phyloP scores from a whole-genome alignment of 2,888 invertebrate genomes.

The Catocala fraxini region DNA sequence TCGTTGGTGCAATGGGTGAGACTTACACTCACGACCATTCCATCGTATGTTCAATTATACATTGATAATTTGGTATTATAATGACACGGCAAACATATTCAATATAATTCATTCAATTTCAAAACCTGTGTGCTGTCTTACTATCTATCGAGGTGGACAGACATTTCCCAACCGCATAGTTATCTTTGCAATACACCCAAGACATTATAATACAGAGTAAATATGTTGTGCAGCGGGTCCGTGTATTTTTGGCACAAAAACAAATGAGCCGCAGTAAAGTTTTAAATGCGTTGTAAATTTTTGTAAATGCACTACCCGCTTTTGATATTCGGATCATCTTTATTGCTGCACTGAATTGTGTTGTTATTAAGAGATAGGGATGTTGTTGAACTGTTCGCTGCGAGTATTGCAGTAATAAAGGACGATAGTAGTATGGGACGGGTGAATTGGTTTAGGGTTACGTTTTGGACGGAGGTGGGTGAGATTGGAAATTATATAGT shows the following conservation, averaged over 20 bases:
- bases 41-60: too few species aligned
- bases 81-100: too few species aligned
- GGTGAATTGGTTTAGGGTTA: not conserved
- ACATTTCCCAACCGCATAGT: conserved; percentile 21
- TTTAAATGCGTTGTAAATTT: conserved; percentile 58
- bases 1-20: too few species aligned
- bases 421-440: not conserved
- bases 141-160: not conserved
- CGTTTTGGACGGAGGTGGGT: not conserved
- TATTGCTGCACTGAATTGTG: conserved; percentile 34
- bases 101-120: too few species aligned
- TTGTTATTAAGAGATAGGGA: conserved; percentile 29
- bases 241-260: conserved; percentile 72
- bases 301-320: conserved; percentile 37
- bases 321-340: conserved; percentile 48
- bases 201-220: conserved; percentile 68
- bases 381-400: conserved; percentile 3
- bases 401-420: not conserved
- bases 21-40: too few species aligned
- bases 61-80: too few species aligned
- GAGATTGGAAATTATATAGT: not conserved
- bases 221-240: conserved; percentile 48
- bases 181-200: conserved; percentile 52
- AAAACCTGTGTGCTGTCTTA: too few species aligned
- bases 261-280: conserved; percentile 66